phyloP scores from a whole-genome alignment of 2,113 vertebrate genomes.

The Oceanites oceanicus region DNA sequence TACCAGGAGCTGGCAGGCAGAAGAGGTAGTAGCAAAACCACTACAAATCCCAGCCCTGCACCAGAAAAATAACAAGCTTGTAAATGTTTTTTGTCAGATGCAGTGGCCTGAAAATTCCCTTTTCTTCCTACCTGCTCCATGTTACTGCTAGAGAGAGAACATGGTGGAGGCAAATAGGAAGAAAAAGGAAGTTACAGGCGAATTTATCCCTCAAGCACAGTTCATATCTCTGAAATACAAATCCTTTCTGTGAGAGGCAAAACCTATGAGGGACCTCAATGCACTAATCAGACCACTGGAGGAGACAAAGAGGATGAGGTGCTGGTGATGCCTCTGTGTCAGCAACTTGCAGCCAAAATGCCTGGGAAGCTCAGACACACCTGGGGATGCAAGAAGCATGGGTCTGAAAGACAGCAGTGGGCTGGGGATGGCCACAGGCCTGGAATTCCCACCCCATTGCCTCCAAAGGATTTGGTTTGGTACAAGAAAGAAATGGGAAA shows the following conservation, averaged over 20 bases:
- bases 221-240: neutral
- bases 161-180: neutral
- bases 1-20: neutral
- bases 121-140: neutral
- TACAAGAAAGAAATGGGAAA: neutral
- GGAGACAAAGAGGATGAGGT: neutral
- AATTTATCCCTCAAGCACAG: neutral
- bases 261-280: fast-evolving
- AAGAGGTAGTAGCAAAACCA: neutral
- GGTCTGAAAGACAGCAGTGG: neutral
- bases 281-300: fast-evolving
- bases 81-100: neutral
- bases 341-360: neutral
- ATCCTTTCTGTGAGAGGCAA: neutral
- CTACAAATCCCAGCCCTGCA: neutral
- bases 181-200: neutral
- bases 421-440: neutral
- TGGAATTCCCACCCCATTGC: neutral
- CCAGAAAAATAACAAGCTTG: neutral
- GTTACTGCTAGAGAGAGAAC: neutral
- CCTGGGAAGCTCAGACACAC: neutral
- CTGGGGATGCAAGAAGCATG: neutral
- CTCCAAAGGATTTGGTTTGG: neutral
- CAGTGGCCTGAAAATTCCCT: neutral
- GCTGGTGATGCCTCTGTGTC: neutral